Base-by-base conservation (phyloP, 1,140 invertebrate species). In the Drosophila ananassae region DNA sequence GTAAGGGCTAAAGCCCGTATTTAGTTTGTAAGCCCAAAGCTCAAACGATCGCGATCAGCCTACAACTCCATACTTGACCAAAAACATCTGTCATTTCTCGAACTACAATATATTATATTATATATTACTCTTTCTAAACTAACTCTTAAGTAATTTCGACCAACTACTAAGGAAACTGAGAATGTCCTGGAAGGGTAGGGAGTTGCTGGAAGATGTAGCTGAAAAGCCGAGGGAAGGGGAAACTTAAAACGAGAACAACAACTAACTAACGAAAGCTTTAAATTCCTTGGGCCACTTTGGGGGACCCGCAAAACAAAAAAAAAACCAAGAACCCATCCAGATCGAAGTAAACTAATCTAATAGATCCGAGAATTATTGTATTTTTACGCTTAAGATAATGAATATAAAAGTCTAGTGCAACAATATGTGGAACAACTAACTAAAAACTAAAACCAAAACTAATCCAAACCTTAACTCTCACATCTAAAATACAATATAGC, bases 231-330 rank as follows among this genome's bases (percentile, higher is more conserved):
- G 28, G 24, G 6, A 30, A 8, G 13, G 56, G 7, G 41, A 34
- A 22, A 46, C 22, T 37, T 46, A 13, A 37, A 44, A 44, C 46
- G 47, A 67, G 46, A 47, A 44, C 55, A 82, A 82, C 24, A 68
- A 80, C 57, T 57, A 76, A 84, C 77, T 79, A 89, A 82, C 71
- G 66, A 85, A 85, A 85, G 82, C 82, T 85, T 85, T 85, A 87
- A 85, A 78, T 67, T 77, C 75, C 61, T 75, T 41, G 72, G 47
- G 44, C 52, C 37, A 7, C 56, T 28, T 13, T 10, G 22, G 9
- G 34, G 37, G 47, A 34, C 46, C 46, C 48, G 30, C 68, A 73
- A 8, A 41, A n/a, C 13, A 10, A 44, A 44, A 47, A 74, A 62
- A 28, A 39, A 74, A 73, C 34, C 34, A 46, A 46, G 39, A 75